These are phyloP conservation scores for Alectoris magna DNA, from an alignment of 2,797 vertebrate genomes.

Conservation along the genomic window DNA sequence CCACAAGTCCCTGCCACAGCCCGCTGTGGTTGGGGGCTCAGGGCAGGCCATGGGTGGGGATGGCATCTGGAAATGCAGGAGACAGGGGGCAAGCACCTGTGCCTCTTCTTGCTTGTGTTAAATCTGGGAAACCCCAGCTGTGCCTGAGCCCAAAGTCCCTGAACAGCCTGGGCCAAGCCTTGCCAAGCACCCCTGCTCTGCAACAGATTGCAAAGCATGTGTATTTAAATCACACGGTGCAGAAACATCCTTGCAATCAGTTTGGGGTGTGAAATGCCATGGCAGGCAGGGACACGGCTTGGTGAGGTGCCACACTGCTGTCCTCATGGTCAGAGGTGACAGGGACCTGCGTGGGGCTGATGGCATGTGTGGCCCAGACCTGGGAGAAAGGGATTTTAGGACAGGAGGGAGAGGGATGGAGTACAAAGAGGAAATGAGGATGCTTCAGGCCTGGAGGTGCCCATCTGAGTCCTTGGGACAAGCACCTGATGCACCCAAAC, in stretches of 20 bases:
- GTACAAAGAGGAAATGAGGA: background rate
- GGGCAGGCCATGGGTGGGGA: background rate
- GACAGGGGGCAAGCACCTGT: background rate
- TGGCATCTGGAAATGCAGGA: background rate
- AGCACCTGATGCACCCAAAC: background rate
- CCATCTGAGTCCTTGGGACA: background rate
- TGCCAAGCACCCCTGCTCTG: background rate
- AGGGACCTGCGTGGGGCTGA: background rate
- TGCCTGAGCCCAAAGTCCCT: background rate
- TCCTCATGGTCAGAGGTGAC: rapidly evolving
- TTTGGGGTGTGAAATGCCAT: background rate
- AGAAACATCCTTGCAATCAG: background rate
- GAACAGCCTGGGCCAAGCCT: background rate
- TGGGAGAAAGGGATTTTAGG: background rate
- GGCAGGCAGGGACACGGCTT: rapidly evolving
- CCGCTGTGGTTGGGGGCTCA: background rate
- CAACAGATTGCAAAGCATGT: background rate
- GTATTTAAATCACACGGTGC: background rate
- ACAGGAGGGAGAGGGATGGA: background rate
- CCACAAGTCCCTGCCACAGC: background rate
- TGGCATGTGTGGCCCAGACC: rapidly evolving
- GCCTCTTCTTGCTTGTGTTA: background rate
- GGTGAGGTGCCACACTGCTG: background rate
- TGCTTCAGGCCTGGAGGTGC: background rate
- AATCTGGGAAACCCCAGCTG: background rate